A percentile compares a stretch with the other conserved stretches of the same genome.
These are phyloP conservation scores for Phoebastria nigripes DNA, from an alignment of 2,797 vertebrate genomes.

Conservation along the genomic window DNA sequence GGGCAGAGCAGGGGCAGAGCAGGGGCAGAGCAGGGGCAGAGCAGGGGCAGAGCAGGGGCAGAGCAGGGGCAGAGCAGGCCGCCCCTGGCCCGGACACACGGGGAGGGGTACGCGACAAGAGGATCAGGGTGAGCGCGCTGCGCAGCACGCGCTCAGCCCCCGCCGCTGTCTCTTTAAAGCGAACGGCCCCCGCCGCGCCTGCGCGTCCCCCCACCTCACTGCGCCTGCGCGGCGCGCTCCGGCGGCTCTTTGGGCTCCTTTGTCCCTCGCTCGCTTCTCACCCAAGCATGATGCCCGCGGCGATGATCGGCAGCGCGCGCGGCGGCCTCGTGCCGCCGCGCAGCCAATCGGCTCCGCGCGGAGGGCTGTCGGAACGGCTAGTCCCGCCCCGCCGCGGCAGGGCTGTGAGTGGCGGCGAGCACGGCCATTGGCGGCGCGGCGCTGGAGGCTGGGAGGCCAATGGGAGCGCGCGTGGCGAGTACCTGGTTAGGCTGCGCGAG, in stretches of 20 bases:
- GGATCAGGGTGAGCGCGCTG: background rate
- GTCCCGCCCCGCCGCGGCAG: rapidly evolving
- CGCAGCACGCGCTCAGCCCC: rapidly evolving
- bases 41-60: too few relatives aligned
- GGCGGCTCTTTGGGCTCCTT: background rate
- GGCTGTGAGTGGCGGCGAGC: background rate
- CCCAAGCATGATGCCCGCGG: background rate
- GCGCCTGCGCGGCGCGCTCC: background rate
- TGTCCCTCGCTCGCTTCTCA: constrained; percentile 44
- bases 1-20: background rate
- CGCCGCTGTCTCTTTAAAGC: background rate
- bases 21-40: too few relatives aligned
- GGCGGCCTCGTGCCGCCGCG: rapidly evolving
- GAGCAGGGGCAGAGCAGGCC: background rate
- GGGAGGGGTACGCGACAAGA: too few relatives aligned
- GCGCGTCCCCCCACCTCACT: rapidly evolving
- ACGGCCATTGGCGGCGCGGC: background rate
- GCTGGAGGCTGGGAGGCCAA: background rate
- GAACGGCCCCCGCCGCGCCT: background rate
- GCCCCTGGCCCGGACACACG: background rate
- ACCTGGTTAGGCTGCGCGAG: background rate
- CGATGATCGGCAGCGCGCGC: background rate
- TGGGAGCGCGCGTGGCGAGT: background rate
- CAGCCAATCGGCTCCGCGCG: background rate
- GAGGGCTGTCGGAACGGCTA: rapidly evolving